These are phyloP conservation scores for Sciurus niger DNA, from an alignment of 2,113 vertebrate genomes.

Conservation along the genomic window DNA sequence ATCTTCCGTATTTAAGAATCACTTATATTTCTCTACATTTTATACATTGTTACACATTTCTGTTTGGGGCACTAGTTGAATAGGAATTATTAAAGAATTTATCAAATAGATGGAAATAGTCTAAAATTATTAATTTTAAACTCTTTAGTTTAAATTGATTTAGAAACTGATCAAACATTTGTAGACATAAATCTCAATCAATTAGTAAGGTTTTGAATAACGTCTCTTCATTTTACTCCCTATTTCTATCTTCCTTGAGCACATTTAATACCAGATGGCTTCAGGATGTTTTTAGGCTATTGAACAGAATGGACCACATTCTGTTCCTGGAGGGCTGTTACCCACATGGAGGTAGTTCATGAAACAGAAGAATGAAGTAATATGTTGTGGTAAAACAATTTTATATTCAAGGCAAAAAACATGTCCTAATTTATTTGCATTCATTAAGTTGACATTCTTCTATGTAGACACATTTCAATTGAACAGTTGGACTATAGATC, in stretches of 20 bases:
- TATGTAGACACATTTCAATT: constrained; percentile 64
- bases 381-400: constrained; percentile 69
- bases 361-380: constrained; percentile 54
- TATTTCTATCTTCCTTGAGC: constrained; percentile 56
- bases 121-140: constrained; percentile 22
- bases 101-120: background rate
- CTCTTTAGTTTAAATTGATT: background rate
- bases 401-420: constrained; percentile 64
- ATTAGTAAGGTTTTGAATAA: constrained; percentile 72
- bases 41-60: background rate
- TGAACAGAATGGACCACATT: constrained; percentile 66
- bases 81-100: background rate
- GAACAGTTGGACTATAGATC: constrained; percentile 38
- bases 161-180: constrained; percentile 49
- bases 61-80: background rate
- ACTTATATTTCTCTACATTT: background rate
- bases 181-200: constrained; percentile 35
- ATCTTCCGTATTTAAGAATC: background rate
- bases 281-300: constrained; percentile 69
- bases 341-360: constrained; percentile 57
- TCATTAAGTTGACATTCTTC: constrained; percentile 72
- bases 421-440: constrained; percentile 77
- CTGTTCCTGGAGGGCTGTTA: constrained; percentile 69
- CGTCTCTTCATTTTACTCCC: constrained; percentile 54
- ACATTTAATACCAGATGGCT: constrained; percentile 78